phyloP scores from a whole-genome alignment of 2,113 vertebrate genomes.

The Pycnonotus jocosus region DNA sequence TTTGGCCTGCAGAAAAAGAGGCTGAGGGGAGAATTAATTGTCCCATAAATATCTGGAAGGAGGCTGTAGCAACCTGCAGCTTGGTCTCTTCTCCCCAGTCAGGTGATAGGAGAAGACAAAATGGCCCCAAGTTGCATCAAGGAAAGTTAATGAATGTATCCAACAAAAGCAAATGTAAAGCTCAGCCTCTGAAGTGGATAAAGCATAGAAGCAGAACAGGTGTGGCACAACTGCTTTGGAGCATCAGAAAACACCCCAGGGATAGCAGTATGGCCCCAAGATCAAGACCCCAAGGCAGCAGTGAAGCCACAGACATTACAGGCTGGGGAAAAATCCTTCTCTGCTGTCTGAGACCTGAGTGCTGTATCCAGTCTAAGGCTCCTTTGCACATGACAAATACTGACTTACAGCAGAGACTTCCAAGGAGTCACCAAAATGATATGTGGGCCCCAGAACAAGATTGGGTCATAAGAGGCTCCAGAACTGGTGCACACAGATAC shows the following conservation, averaged over 20 bases:
- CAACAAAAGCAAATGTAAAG: not conserved
- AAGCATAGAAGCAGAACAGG: not conserved
- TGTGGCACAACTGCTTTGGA: not conserved
- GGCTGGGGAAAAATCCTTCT: not conserved
- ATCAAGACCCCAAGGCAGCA: fast-evolving
- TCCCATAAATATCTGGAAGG: not conserved
- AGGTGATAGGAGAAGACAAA: not conserved
- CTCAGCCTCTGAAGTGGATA: fast-evolving
- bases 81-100: not conserved
- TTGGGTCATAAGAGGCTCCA: not conserved
- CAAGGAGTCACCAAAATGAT: fast-evolving
- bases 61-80: not conserved
- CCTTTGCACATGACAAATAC: not conserved
- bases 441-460: fast-evolving
- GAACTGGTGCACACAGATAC: not conserved
- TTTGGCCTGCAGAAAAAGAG: not conserved
- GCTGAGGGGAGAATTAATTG: not conserved
- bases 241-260: not conserved
- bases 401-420: not conserved
- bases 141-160: not conserved
- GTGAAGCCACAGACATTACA: not conserved
- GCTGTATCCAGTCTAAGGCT: not conserved
- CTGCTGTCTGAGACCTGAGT: not conserved
- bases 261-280: fast-evolving
- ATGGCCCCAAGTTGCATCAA: not conserved